Evolutionary conservation across 2,888 invertebrate genomes (phyloP), one percentile per base, ranked within the genome.

Genomic region (Ferdinandea cuprea): DNA sequence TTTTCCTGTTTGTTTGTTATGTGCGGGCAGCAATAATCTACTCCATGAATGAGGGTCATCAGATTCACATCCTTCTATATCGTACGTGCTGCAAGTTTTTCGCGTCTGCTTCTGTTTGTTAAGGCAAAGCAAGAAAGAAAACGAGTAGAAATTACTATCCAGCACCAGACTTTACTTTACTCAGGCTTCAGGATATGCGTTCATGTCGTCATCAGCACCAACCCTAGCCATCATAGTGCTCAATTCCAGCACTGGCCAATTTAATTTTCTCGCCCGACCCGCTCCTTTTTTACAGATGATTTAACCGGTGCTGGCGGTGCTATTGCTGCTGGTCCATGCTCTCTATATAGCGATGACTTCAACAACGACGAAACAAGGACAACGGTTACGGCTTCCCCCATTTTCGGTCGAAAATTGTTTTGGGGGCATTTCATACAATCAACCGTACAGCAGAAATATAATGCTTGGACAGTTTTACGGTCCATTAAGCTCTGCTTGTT

Each of bases 261-360:
- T 88, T 88, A 89, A 88, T 88, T 89, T 88, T 88, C 88, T 88
- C 88, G 89, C 88, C 88, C 88, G 89, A 88, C 87, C 88, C 85
- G 80, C 85, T 77, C 73, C 68, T 86, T 85, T 80, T 86, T 88
- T 87, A 88, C 88, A 89, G 89, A 88, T 88, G 89, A 88, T 88
- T 88, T 87, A 88, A 89, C 89, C 40, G 63, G 68, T 52, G 56
- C 69, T 69, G 68, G 42, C 54, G 19, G 48, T 56, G 19, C 15
- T 11, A 19, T 8, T 19, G 19, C 44, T 40, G 58, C 17, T 44
- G 44, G 59, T 54, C 54, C 59, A 59, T 48, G 52, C 52, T 32
- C 9, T 25, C 58, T n/a, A n/a, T n/a, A n/a, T n/a, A n/a, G n/a
- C n/a, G n/a, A n/a, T n/a, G n/a, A n/a, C n/a, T n/a, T n/a, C n/a